Percentiles rank a stretch among this genome's conserved stretches.
Evolutionary conservation across 92 coral and sea anemone species (phyloP).

Genomic region (Chrysogorgia sp.): DNA sequence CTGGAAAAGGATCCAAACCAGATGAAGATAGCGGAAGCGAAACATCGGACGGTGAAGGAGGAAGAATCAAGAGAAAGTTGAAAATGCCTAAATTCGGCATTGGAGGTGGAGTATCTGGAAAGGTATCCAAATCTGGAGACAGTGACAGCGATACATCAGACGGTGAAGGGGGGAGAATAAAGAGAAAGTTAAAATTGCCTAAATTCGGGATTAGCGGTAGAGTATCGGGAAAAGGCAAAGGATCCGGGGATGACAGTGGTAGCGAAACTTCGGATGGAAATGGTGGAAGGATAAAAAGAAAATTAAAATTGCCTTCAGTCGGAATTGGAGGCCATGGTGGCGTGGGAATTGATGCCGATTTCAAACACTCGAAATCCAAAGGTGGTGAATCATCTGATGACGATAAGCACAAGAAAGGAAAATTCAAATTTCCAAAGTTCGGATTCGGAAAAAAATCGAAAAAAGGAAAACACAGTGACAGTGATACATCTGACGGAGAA

Average conservation of each 20-base stretch:
- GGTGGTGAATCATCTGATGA: no score
- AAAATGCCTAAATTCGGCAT: slow-evolving; percentile 3
- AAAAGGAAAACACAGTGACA: background rate
- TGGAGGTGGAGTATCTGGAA: background rate
- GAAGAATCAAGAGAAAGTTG: slow-evolving; percentile 8
- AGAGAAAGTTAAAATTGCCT: slow-evolving; percentile 18
- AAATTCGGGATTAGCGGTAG: background rate
- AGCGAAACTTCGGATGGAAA: slow-evolving; percentile 20
- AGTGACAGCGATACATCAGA: slow-evolving; percentile 22
- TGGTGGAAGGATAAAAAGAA: slow-evolving; percentile 32
- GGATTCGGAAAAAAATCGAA: background rate
- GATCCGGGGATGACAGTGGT: background rate
- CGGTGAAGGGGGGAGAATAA: slow-evolving; percentile 8
- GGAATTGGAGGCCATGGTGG: no score
- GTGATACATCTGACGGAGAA: slow-evolving; percentile 32
- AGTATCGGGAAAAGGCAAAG: background rate
- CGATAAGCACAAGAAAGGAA: slow-evolving; percentile 10
- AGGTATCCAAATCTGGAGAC: background rate
- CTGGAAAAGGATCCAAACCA: slow-evolving; percentile 16
- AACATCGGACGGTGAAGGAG: slow-evolving; percentile 23
- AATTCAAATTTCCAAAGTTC: slow-evolving; percentile 7
- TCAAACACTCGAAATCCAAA: background rate
- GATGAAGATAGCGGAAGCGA: slow-evolving; percentile 24
- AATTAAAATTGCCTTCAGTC: slow-evolving; percentile 12
- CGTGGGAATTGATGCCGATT: background rate